phyloP scores from a whole-genome alignment of 2,797 vertebrate species.

The Ciconia nigra region DNA sequence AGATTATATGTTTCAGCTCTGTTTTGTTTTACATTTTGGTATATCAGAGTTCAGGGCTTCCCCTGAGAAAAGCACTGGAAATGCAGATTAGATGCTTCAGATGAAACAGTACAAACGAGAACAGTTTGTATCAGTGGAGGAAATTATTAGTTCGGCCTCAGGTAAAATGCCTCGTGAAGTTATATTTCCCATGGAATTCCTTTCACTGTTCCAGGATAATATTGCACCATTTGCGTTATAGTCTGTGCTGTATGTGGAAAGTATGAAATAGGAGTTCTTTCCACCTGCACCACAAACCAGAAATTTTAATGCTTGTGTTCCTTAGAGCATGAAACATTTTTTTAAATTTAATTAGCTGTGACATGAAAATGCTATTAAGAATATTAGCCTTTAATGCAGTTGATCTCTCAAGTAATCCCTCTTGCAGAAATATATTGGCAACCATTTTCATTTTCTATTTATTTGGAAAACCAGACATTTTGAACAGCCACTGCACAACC shows the following conservation, averaged over 20 bases:
- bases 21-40: background rate
- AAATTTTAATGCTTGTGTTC: background rate
- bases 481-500: background rate
- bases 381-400: background rate
- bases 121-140: background rate
- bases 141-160: background rate
- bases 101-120: background rate
- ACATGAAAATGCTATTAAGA: background rate
- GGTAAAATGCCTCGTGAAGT: constrained; percentile 39
- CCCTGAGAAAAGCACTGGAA: background rate
- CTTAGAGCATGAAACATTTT: background rate
- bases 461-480: background rate
- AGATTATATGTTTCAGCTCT: background rate
- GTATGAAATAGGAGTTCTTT: constrained; percentile 23
- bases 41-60: background rate
- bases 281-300: background rate
- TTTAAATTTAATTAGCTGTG: background rate
- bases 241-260: background rate
- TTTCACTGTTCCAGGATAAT: constrained; percentile 10
- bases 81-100: background rate
- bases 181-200: constrained; percentile 34
- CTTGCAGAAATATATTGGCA: background rate
- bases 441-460: background rate
- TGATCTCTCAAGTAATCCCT: background rate
- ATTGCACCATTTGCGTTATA: background rate